These are phyloP conservation scores for Gymnorhina tibicen DNA, from an alignment of 2,113 vertebrate genomes.

Conservation along the genomic window DNA sequence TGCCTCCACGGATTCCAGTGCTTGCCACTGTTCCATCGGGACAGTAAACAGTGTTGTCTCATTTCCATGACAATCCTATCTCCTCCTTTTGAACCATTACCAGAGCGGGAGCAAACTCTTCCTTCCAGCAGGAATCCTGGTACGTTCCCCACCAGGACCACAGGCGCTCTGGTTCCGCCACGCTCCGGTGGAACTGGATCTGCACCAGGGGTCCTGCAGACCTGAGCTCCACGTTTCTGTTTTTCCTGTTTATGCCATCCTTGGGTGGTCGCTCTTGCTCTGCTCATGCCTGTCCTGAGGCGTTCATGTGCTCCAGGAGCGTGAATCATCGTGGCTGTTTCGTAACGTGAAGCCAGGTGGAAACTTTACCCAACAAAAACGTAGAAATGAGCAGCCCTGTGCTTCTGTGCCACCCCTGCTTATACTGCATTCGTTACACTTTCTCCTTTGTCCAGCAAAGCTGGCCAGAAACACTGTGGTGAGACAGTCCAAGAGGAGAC, in stretches of 20 bases:
- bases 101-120: not conserved
- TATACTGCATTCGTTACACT: not conserved
- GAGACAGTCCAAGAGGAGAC: not conserved
- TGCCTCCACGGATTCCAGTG: not conserved
- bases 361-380: not conserved
- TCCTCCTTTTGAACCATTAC: not conserved
- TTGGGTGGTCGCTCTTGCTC: not conserved
- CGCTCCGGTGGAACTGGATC: not conserved
- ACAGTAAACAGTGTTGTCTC: not conserved
- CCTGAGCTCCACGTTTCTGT: rapidly evolving
- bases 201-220: not conserved
- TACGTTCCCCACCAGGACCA: not conserved
- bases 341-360: not conserved
- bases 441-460: not conserved
- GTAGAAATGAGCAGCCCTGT: not conserved
- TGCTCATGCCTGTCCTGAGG: not conserved
- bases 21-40: not conserved
- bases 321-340: not conserved
- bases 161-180: not conserved
- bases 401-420: not conserved
- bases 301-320: not conserved
- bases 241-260: not conserved
- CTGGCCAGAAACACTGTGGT: not conserved
- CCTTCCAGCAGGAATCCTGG: not conserved
- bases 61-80: not conserved